Evolutionary conservation across 2,888 invertebrate species (phyloP), one percentile per base, ranked within the genome.

Genomic region (Perithous albicinctus): DNA sequence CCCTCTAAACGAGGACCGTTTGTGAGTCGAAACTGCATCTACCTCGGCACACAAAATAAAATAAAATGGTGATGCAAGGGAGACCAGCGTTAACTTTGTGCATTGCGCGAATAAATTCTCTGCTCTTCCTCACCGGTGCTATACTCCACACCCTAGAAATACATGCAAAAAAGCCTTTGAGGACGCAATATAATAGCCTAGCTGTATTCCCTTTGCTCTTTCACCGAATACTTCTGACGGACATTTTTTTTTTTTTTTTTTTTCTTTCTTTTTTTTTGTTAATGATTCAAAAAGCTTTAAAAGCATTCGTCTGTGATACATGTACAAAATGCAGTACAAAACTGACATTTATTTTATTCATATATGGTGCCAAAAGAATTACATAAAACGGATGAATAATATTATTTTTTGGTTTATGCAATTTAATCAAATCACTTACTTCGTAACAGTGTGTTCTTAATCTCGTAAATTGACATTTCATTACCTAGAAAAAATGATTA

Each of bases 1-100:
- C 64, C 66, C 78, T 82, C 75, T 67, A 72, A 79, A 76, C 67
- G 82, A 79, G 76, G 32, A 51, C 48, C 78, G 76, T 75, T 79
- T 76, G 66, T 72, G 66, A 72, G 29, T 35, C 75, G 70, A 32
- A 72, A 67, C 43, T 79, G 38, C 67, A 76, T 61, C 66, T 66
- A 51, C 51, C 61, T 56, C 64, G 59, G 51, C 67, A 66, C 66
- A 61, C 54, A 59, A 64, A 70, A 64, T 41, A 67, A 38, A 48
- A 43, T 35, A 59, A 72, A 72, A 46, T 51, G 41, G 51, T 32
- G 32, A 56, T 32, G 41, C 64, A 43, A 70, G 32, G 35, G n/a
- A 56, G 10, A n/a, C 29, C 69, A 35, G 59, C 67, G 15, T 35
- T 29, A 74, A 80, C 76, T 67, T 66, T 75, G 63, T 75, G 64